phyloP scores from a whole-genome alignment of 37 sponge, comb jelly and placozoan species.

The Oopsacas minuta region DNA sequence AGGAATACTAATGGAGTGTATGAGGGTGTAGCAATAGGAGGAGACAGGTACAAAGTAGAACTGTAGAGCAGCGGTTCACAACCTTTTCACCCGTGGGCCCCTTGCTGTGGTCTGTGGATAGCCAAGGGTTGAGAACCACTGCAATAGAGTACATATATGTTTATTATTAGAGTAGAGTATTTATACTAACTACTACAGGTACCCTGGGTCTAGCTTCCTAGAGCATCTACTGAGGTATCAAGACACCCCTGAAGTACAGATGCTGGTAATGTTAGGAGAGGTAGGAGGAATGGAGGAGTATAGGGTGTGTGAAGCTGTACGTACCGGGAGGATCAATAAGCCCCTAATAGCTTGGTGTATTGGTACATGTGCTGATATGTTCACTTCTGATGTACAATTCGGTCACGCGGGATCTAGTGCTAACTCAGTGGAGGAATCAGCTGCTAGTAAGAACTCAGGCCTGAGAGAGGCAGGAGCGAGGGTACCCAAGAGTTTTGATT shows the following conservation, averaged over 20 bases:
- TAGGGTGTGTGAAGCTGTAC: constrained; percentile 55
- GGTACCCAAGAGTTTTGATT: constrained; percentile 89
- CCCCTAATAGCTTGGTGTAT: constrained; percentile 92
- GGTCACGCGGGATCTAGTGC: constrained; percentile 95
- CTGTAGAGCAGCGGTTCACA: no score
- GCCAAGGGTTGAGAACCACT: not conserved
- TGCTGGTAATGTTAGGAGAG: constrained; percentile 89
- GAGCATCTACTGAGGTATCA: constrained; percentile 83
- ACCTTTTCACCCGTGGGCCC: no score
- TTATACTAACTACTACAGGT: constrained; percentile 37
- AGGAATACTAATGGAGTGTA: constrained; percentile 73
- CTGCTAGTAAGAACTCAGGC: constrained; percentile 87
- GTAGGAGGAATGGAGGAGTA: constrained; percentile 97
- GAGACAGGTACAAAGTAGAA: constrained; percentile 86
- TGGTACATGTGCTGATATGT: constrained; percentile 90
- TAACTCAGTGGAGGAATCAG: constrained; percentile 74
- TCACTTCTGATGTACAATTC: constrained; percentile 93
- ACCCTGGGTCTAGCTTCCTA: constrained; percentile 83
- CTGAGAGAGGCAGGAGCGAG: constrained; percentile 65
- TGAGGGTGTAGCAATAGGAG: constrained; percentile 98
- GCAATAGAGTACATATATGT: not conserved
- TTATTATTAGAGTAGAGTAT: not conserved
- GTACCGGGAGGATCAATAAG: constrained; percentile 71
- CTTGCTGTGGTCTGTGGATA: no score
- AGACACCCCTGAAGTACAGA: constrained; percentile 67